Conservation (phyloP, 2,888 invertebrate species). For the Aproaerema taeniolella region DNA sequence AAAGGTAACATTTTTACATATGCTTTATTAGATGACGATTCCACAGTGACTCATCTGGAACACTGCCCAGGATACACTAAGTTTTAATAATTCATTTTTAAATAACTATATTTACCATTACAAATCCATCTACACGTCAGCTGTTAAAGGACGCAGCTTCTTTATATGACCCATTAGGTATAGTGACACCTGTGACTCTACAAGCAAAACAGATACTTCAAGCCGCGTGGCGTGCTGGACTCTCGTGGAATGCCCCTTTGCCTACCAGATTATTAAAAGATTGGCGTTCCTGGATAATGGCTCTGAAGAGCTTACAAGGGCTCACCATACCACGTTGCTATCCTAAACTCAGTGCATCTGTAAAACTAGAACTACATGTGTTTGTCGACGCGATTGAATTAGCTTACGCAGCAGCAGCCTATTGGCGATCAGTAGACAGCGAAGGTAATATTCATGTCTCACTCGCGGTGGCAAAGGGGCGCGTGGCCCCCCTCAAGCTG, state of each 20-base stretch:
- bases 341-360: not conserved
- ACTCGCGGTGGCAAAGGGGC: slow-evolving; percentile 10
- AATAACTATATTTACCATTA: not conserved
- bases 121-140: not conserved
- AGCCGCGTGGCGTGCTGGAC: slow-evolving; percentile 16
- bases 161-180: slow-evolving; percentile 17
- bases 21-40: slow-evolving; percentile 19
- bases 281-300: not conserved
- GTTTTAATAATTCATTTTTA: no score
- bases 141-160: no score
- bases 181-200: slow-evolving; percentile 8
- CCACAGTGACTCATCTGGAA: slow-evolving; percentile 12
- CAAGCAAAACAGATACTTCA: slow-evolving; percentile 10
- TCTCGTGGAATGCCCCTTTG: slow-evolving; percentile 16
- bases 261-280: not conserved
- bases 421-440: slow-evolving; percentile 16
- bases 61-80: not conserved
- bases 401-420: slow-evolving; percentile 23
- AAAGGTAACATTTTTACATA: slow-evolving; percentile 9
- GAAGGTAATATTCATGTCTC: slow-evolving; percentile 10
- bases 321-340: not conserved
- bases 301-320: not conserved
- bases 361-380: slow-evolving; percentile 14
- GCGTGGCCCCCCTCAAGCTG: slow-evolving; percentile 16
- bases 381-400: slow-evolving; percentile 27